Evolutionary conservation across 2,888 invertebrate genomes (phyloP).

Genomic region (Unio pictorum): DNA sequence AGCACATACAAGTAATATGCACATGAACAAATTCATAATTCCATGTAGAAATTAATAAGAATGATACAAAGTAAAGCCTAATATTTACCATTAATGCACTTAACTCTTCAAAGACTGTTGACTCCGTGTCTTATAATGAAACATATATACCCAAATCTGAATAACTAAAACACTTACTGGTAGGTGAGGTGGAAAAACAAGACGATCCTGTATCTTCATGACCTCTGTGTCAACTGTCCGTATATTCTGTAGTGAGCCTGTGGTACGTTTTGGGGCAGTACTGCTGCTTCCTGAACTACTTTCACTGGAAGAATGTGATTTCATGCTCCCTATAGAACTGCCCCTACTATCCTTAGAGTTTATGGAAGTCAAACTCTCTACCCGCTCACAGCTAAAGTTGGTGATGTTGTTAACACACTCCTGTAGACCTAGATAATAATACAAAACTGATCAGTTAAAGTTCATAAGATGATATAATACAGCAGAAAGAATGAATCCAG

Average conservation of each 20-base stretch:
- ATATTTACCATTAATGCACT: too few relatives aligned
- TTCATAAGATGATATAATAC: background rate
- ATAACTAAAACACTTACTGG: constrained; percentile 45
- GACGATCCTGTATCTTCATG: constrained; percentile 60
- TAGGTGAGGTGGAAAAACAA: constrained; percentile 61
- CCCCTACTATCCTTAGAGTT: constrained; percentile 40
- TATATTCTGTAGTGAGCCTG: constrained; percentile 37
- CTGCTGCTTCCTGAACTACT: constrained; percentile 27
- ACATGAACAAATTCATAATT: too few relatives aligned
- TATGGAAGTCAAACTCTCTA: constrained; percentile 53
- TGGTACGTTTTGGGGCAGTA: constrained; percentile 14
- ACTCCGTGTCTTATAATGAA: too few relatives aligned
- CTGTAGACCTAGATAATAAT: constrained; percentile 38
- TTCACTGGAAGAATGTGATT: constrained; percentile 29
- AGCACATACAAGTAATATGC: too few relatives aligned
- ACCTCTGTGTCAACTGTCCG: constrained; percentile 61
- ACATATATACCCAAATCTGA: too few relatives aligned
- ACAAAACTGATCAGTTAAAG: background rate
- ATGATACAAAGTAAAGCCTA: too few relatives aligned
- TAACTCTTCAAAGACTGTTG: too few relatives aligned
- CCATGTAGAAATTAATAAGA: too few relatives aligned
- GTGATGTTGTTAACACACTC: constrained; percentile 57
- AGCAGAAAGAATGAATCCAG: too few relatives aligned
- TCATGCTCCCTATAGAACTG: constrained; percentile 22
- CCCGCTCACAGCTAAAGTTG: constrained; percentile 56